These are phyloP conservation scores for Mus pahari DNA, from an alignment of 2,113 vertebrate species.

Conservation along the genomic window DNA sequence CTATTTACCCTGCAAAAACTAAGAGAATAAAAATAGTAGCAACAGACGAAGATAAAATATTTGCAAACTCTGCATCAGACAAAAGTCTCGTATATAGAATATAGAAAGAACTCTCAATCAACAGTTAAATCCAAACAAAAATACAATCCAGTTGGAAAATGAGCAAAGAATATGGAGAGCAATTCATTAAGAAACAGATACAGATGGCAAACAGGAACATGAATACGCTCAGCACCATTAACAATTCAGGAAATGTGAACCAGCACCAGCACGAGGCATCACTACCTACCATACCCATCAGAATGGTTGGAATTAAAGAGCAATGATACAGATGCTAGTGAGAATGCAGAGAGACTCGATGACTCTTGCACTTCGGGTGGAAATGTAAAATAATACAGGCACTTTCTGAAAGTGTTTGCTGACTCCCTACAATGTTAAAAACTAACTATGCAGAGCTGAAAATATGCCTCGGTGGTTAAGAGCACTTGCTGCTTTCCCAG, in stretches of 20 bases:
- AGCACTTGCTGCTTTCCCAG: not conserved
- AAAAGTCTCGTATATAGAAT: conserved; percentile 16
- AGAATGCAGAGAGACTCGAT: not conserved
- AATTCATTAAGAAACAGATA: not conserved
- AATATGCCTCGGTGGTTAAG: not conserved
- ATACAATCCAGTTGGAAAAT: not conserved
- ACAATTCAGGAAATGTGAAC: not conserved
- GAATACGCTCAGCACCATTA: not conserved
- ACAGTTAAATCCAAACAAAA: not conserved
- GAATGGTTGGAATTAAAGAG: not conserved
- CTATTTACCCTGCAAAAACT: not conserved
- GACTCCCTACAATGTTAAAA: not conserved
- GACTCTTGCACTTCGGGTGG: not conserved
- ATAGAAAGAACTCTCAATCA: conserved; percentile 38
- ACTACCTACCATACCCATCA: not conserved
- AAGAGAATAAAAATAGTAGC: conserved; percentile 30
- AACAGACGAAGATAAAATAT: conserved; percentile 43
- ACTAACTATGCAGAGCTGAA: not conserved
- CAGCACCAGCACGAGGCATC: not conserved
- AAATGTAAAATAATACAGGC: conserved; percentile 30
- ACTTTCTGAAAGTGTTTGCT: not conserved
- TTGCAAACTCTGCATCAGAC: not conserved
- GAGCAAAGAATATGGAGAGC: not conserved
- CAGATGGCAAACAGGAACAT: not conserved
- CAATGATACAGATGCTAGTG: not conserved